Conservation (phyloP, 1,140 invertebrate species). For the Drosophila takahashii region DNA sequence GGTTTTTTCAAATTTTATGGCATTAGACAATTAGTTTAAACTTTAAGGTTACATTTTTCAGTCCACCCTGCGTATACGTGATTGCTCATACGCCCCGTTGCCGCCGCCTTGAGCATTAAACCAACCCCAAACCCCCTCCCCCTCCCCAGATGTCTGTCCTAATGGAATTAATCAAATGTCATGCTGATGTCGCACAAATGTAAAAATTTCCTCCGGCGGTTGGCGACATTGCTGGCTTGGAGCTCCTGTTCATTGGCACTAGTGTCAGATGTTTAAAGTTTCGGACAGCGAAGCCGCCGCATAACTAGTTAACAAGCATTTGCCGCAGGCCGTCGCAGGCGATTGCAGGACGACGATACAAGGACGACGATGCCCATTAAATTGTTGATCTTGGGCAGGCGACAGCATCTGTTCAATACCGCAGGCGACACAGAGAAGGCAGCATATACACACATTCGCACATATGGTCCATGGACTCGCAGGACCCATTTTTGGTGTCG, state of each 20-base stretch:
- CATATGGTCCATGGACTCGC: slow-evolving; percentile 9
- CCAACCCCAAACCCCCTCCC: not conserved
- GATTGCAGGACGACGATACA: not conserved
- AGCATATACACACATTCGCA: slow-evolving; percentile 16
- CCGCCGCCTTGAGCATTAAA: slow-evolving; percentile 17
- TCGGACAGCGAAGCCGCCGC: slow-evolving; percentile 36
- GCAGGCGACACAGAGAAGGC: slow-evolving; percentile 24
- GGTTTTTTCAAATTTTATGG: not conserved
- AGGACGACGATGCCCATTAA: slow-evolving; percentile 40
- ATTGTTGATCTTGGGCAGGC: slow-evolving; percentile 61
- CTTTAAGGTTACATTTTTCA: not conserved
- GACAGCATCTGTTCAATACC: slow-evolving; percentile 66
- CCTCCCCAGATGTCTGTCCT: slow-evolving; percentile 2
- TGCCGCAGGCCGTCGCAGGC: slow-evolving; percentile 27
- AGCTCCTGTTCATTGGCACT: slow-evolving; percentile 48
- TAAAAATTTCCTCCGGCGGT: slow-evolving; percentile 28
- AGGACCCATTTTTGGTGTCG: slow-evolving; percentile 36
- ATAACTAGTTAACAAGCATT: slow-evolving; percentile 62
- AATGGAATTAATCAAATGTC: slow-evolving; percentile 72
- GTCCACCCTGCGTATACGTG: slow-evolving; percentile 26
- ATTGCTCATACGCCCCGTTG: slow-evolving; percentile 39
- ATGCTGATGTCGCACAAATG: slow-evolving; percentile 63
- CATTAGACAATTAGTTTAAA: too few species aligned
- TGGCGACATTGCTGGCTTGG: not conserved
- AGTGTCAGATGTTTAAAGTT: slow-evolving; percentile 68